These are phyloP conservation scores for Hydraecia micacea DNA, from an alignment of 2,888 invertebrate species.

Conservation along the genomic window DNA sequence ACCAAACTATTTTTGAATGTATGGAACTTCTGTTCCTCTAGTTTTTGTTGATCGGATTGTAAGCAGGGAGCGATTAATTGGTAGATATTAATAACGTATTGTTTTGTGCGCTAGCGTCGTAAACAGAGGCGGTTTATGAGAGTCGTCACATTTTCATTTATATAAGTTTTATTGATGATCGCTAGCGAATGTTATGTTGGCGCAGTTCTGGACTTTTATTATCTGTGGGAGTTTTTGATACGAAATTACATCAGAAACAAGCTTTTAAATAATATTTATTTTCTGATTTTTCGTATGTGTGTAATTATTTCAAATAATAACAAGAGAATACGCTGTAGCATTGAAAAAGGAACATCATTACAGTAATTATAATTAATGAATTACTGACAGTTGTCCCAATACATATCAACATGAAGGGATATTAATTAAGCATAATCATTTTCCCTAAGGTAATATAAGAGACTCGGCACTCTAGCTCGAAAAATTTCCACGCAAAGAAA, in stretches of 20 bases:
- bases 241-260: neutral
- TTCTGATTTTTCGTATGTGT: neutral
- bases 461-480: neutral
- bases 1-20: neutral
- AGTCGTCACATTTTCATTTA: constrained; percentile 47
- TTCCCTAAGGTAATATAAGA: neutral
- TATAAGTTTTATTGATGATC: constrained; percentile 58
- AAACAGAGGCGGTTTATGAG: constrained; percentile 55
- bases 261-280: constrained; percentile 6
- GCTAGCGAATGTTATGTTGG: constrained; percentile 34
- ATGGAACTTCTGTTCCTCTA: constrained; percentile 25
- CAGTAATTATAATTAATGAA: neutral
- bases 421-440: neutral
- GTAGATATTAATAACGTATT: constrained; percentile 66
- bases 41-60: constrained; percentile 15
- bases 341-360: neutral
- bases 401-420: neutral
- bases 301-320: neutral
- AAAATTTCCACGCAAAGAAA: neutral
- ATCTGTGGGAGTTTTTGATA: neutral
- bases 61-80: constrained; percentile 57
- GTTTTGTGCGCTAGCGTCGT: constrained; percentile 57
- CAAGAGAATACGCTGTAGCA: neutral
- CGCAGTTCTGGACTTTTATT: constrained; percentile 4
- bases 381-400: neutral